A percentile compares a stretch with the other conserved stretches of the same genome.
phyloP scores from a whole-genome alignment of 2,888 invertebrate species.

The Pammene fasciana region DNA sequence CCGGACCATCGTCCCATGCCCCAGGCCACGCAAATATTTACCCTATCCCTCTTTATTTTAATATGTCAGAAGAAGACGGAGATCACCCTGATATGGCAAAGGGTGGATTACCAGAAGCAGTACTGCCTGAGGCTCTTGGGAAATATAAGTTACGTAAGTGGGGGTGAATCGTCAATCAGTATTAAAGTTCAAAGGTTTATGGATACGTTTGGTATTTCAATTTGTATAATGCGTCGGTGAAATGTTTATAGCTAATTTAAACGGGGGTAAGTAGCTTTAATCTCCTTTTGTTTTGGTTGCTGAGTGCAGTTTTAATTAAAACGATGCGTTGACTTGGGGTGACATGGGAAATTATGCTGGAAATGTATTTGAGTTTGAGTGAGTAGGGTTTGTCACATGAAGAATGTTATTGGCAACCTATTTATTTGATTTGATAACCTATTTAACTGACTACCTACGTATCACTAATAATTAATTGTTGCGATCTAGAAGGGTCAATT shows the following conservation, averaged over 20 bases:
- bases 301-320: constrained; percentile 34
- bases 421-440: neutral
- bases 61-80: constrained; percentile 54
- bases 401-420: neutral
- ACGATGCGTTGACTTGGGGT: constrained; percentile 11
- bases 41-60: constrained; percentile 52
- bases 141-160: constrained; percentile 71
- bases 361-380: neutral
- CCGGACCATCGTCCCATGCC: constrained; percentile 52
- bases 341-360: constrained; percentile 8
- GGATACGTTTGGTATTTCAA: constrained; percentile 61
- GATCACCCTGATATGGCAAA: constrained; percentile 49
- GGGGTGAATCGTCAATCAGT: constrained; percentile 73
- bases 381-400: constrained; percentile 6
- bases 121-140: constrained; percentile 69
- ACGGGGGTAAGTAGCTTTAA: constrained; percentile 38
- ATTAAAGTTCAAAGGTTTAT: constrained; percentile 70
- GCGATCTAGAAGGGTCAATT: too few relatives aligned
- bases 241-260: constrained; percentile 37
- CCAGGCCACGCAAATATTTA: constrained; percentile 46
- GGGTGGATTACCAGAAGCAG: constrained; percentile 57
- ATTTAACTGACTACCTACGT: too few relatives aligned
- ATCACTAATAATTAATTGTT: too few relatives aligned
- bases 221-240: constrained; percentile 62
- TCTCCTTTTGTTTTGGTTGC: constrained; percentile 28